phyloP scores from a whole-genome alignment of 2,113 vertebrate genomes.

The Hypanus sabinus region DNA sequence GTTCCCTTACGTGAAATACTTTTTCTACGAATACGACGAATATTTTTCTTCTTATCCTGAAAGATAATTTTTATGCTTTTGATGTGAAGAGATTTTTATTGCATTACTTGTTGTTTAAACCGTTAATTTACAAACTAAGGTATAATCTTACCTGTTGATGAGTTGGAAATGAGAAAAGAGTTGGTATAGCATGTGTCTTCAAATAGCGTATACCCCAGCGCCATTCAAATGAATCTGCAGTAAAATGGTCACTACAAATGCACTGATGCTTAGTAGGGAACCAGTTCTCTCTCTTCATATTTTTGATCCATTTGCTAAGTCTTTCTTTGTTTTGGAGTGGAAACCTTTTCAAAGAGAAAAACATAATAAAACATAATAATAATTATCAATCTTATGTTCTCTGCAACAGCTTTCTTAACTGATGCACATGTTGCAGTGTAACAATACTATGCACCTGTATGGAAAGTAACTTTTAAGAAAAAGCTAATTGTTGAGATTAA shows the following conservation, averaged over 20 bases:
- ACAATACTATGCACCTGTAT: background rate
- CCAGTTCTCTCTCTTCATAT: conserved; percentile 73
- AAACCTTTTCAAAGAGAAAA: conserved; percentile 55
- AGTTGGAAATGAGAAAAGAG: conserved; percentile 63
- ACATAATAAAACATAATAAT: background rate
- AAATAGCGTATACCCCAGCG: conserved; percentile 80
- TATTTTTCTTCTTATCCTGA: conserved; percentile 42
- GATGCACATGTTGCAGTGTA: background rate
- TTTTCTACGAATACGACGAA: conserved; percentile 44
- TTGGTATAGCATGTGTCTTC: conserved; percentile 71
- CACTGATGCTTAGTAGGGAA: conserved; percentile 77
- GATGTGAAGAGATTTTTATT: conserved; percentile 39
- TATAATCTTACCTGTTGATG: conserved; percentile 56
- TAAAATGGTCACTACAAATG: conserved; percentile 78
- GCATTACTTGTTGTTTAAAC: conserved; percentile 42
- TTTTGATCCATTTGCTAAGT: conserved; percentile 73
- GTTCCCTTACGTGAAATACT: conserved; percentile 43
- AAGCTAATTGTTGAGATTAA: background rate
- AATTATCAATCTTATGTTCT: background rate
- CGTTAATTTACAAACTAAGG: conserved; percentile 52
- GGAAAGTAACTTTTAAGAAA: background rate
- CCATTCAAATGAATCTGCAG: conserved; percentile 71
- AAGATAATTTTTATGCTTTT: conserved; percentile 41
- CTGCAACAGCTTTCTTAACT: background rate
- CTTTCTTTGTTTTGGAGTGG: conserved; percentile 72